Evolutionary conservation across 1,140 invertebrate genomes (phyloP).

Genomic region (Diachasma alloeum): DNA sequence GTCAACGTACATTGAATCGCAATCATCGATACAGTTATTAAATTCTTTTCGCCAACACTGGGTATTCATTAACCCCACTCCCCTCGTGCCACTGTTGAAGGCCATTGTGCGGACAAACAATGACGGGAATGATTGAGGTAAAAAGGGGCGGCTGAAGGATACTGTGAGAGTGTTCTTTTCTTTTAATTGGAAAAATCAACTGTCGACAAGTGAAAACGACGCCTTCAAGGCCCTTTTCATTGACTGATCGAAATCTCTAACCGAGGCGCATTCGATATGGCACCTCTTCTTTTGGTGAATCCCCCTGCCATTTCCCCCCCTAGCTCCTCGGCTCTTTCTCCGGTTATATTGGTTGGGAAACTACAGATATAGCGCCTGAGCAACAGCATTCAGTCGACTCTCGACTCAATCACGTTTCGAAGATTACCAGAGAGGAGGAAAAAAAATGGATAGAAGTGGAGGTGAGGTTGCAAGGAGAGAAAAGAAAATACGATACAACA

Average conservation of each 20-base stretch:
- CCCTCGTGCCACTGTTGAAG: neutral
- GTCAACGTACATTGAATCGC: neutral
- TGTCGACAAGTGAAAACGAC: constrained; percentile 17
- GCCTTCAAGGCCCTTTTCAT: constrained; percentile 10
- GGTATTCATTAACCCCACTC: neutral
- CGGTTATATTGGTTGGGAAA: constrained; percentile 21
- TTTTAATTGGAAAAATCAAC: constrained; percentile 30
- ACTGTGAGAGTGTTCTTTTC: neutral
- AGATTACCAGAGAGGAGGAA: neutral
- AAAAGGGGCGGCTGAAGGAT: neutral
- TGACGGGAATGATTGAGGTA: neutral
- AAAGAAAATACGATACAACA: neutral
- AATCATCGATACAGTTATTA: constrained; percentile 2
- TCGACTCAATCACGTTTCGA: constrained; percentile 7
- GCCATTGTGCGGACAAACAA: neutral
- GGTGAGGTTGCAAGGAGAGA: neutral
- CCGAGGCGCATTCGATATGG: constrained; percentile 24
- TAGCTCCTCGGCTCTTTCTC: constrained; percentile 19
- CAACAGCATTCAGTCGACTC: neutral
- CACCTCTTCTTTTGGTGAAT: neutral
- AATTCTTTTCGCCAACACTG: neutral
- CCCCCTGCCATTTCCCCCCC: neutral
- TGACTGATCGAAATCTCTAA: constrained; percentile 14
- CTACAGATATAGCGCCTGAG: neutral
- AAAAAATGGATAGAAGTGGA: neutral